A percentile compares a stretch with the other conserved stretches of the same genome.
Conservation (phyloP, 2,113 vertebrate genomes). For the Climacteris rufus region DNA sequence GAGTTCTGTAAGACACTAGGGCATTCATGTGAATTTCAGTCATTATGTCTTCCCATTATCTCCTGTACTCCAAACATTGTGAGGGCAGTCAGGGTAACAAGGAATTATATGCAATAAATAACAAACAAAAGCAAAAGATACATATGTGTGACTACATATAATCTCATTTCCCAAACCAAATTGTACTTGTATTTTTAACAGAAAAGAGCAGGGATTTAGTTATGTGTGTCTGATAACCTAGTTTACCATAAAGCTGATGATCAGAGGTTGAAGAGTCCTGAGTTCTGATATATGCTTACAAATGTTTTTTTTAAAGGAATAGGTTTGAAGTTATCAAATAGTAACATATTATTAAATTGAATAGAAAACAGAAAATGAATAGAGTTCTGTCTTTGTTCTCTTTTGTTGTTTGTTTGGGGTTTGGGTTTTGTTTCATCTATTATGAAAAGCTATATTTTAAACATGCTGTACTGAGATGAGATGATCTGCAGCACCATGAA, state of each 20-base stretch:
- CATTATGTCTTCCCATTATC: not conserved
- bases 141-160: not conserved
- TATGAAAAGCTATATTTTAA: not conserved
- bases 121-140: not conserved
- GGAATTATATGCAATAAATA: not conserved
- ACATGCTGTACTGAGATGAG: not conserved
- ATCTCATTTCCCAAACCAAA: not conserved
- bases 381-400: not conserved
- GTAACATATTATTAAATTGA: not conserved
- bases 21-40: not conserved
- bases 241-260: not conserved
- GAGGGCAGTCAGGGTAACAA: not conserved
- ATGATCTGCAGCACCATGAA: not conserved
- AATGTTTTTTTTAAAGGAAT: not conserved
- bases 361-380: not conserved
- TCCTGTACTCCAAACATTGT: not conserved
- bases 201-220: not conserved
- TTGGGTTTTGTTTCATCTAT: not conserved
- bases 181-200: not conserved
- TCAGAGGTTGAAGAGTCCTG: not conserved
- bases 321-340: not conserved
- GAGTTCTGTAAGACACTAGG: not conserved
- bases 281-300: not conserved
- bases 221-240: not conserved
- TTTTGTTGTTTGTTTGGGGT: not conserved